A percentile compares a stretch with the other conserved stretches of the same genome.
Evolutionary conservation across 1,140 invertebrate species (phyloP).

Genomic region (Drosophila bocki): DNA sequence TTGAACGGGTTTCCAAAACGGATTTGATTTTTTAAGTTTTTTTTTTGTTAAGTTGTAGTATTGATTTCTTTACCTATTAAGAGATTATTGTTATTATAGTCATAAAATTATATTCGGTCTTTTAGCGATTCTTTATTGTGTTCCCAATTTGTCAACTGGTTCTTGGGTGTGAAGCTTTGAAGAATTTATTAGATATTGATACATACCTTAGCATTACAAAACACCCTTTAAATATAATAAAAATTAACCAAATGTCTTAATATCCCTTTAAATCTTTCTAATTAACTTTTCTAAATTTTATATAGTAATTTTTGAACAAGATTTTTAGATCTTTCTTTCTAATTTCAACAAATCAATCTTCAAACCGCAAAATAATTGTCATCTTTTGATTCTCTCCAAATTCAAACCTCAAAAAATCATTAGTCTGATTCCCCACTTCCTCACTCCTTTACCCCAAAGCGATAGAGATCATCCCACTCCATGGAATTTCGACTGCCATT

Average conservation of each 20-base stretch:
- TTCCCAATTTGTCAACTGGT: constrained; percentile 22
- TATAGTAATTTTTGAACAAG: background rate
- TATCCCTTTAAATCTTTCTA: background rate
- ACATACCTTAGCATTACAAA: background rate
- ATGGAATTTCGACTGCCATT: constrained; percentile 21
- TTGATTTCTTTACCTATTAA: background rate
- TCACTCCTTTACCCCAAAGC: background rate
- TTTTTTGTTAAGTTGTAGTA: background rate
- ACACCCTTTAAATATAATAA: background rate
- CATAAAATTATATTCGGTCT: background rate
- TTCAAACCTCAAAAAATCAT: background rate
- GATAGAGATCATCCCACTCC: constrained; percentile 18
- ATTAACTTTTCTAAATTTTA: background rate
- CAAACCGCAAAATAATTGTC: constrained; percentile 2
- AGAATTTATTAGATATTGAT: background rate
- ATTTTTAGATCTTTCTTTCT: background rate
- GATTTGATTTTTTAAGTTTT: constrained; percentile 13
- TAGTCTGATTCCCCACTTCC: background rate
- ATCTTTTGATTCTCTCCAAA: background rate
- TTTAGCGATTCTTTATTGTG: background rate
- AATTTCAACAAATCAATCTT: background rate
- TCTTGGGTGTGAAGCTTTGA: background rate
- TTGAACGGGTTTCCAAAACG: constrained; percentile 37
- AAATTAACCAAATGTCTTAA: background rate
- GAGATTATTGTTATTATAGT: background rate